Evolutionary conservation across 2,797 vertebrate species (phyloP).

Genomic region (Pachyuromys duprasi): DNA sequence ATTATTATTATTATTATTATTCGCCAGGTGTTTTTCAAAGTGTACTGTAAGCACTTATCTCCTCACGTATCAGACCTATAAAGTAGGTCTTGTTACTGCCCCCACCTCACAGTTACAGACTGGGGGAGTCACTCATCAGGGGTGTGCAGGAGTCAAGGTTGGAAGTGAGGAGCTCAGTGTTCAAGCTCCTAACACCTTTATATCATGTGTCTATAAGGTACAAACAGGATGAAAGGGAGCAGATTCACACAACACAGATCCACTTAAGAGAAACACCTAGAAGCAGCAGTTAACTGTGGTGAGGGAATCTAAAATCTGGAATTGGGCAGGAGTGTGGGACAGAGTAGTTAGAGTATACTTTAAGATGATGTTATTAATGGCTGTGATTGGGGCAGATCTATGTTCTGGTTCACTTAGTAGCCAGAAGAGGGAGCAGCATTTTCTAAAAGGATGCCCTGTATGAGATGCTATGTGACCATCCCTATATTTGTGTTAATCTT

Average conservation of each 20-base stretch:
- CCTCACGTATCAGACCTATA: not conserved
- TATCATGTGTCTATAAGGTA: not conserved
- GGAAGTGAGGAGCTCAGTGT: not conserved
- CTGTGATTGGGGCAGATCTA: not conserved
- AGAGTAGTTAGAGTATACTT: not conserved
- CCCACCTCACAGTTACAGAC: not conserved
- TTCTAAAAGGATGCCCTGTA: not conserved
- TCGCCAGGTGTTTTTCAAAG: slow-evolving; percentile 11
- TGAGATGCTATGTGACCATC: not conserved
- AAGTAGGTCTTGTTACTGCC: not conserved
- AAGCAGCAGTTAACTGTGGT: not conserved
- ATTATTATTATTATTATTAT: slow-evolving; percentile 17
- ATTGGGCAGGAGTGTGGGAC: not conserved
- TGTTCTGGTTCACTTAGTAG: not conserved
- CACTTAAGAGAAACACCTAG: not conserved
- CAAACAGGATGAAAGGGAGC: not conserved
- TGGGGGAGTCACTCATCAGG: not conserved
- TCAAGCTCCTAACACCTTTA: not conserved
- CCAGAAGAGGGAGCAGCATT: not conserved
- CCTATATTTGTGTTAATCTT: not conserved
- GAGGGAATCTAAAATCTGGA: not conserved
- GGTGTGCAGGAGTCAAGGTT: not conserved
- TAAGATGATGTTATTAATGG: not conserved
- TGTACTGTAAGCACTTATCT: not conserved
- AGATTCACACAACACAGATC: not conserved